A percentile compares a stretch with the other conserved stretches of the same genome.
These are phyloP conservation scores for Cephus sareptanus DNA, from an alignment of 2,888 invertebrate genomes.

Conservation along the genomic window DNA sequence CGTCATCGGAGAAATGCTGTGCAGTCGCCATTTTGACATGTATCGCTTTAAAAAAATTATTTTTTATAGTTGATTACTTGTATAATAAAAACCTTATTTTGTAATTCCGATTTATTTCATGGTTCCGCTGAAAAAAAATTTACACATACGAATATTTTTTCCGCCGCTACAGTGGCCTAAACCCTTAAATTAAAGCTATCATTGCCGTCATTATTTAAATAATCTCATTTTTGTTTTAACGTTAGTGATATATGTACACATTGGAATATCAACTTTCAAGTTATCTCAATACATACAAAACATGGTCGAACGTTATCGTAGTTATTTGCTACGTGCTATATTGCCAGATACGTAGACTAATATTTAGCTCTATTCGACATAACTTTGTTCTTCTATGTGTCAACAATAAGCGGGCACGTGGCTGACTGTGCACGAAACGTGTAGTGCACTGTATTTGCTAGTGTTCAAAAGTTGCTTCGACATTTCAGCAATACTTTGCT, in stretches of 20 bases:
- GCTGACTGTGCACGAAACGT: not conserved
- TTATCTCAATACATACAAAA: not conserved
- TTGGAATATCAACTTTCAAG: not conserved
- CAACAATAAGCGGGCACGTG: not conserved
- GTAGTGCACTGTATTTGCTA: not conserved
- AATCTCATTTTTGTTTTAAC: not conserved
- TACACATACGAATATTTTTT: too few species aligned
- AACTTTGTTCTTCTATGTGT: not conserved
- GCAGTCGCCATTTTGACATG: too few species aligned
- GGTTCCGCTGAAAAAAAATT: too few species aligned
- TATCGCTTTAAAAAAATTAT: too few species aligned
- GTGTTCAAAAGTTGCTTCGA: not conserved
- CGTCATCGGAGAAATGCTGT: too few species aligned
- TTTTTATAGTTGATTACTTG: too few species aligned
- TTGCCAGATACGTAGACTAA: not conserved
- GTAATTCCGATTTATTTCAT: too few species aligned
- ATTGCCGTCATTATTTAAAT: not conserved
- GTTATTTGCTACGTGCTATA: not conserved
- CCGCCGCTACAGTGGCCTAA: too few species aligned
- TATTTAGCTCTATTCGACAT: not conserved
- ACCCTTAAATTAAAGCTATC: not conserved
- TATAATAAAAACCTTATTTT: too few species aligned
- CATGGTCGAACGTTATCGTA: not conserved
- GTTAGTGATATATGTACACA: not conserved
- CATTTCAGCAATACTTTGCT: too few species aligned